These are phyloP conservation scores for Squalus acanthias DNA, from an alignment of 2,797 vertebrate genomes.

Conservation along the genomic window DNA sequence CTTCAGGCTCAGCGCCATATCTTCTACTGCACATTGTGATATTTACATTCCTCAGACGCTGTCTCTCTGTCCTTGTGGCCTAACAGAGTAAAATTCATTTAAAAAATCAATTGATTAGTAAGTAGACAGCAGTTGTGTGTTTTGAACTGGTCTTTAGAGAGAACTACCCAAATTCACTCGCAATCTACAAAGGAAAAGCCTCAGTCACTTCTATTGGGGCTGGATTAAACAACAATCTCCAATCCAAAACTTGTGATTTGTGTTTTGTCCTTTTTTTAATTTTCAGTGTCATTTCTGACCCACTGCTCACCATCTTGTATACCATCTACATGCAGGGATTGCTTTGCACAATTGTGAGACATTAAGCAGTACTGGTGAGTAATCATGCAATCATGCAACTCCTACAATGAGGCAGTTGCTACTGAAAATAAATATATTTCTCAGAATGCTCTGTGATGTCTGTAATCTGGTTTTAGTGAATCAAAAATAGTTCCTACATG, in stretches of 20 bases:
- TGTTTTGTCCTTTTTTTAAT: not conserved
- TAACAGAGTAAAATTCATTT: not conserved
- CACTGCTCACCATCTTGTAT: not conserved
- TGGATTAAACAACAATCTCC: not conserved
- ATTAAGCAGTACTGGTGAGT: not conserved
- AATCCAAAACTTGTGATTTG: not conserved
- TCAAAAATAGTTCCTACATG: not conserved
- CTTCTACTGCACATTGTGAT: not conserved
- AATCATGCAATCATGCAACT: not conserved
- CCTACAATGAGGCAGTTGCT: not conserved
- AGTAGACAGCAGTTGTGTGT: not conserved
- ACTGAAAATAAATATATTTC: not conserved
- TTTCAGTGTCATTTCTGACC: not conserved
- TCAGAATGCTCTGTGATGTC: not conserved
- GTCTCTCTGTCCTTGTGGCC: not conserved
- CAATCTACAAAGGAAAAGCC: not conserved
- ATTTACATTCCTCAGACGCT: not conserved
- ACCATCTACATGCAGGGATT: not conserved
- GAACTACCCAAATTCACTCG: not conserved
- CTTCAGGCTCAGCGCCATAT: not conserved
- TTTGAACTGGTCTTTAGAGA: not conserved
- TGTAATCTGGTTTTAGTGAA: not conserved
- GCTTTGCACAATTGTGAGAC: not conserved
- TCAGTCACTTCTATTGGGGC: not conserved
- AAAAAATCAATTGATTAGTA: not conserved